Conservation (phyloP, 2,797 vertebrate species). For the Myotis findleyi region DNA sequence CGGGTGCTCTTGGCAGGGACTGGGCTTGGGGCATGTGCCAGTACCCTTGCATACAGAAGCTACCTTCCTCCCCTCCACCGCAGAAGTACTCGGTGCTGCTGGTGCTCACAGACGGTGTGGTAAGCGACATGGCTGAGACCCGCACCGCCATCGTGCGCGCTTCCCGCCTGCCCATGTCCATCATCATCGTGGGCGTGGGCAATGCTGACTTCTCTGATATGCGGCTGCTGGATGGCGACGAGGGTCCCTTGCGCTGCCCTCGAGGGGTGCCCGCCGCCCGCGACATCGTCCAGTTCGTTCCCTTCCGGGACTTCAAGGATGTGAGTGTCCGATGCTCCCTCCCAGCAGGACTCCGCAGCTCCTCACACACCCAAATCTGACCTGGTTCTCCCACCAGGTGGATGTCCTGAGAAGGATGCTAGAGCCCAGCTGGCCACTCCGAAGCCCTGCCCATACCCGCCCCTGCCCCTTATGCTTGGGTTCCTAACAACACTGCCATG, state of each 20-base stretch:
- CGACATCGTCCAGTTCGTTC: slow-evolving; percentile 91
- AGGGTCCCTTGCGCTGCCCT: slow-evolving; percentile 86
- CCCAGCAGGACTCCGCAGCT: background rate
- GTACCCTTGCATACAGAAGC: background rate
- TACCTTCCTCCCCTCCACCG: background rate
- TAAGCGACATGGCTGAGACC: slow-evolving; percentile 90
- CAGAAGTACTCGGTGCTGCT: slow-evolving; percentile 90
- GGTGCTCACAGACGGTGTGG: slow-evolving; percentile 89
- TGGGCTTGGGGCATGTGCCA: no score
- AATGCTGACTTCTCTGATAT: slow-evolving; percentile 90
- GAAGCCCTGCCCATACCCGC: background rate
- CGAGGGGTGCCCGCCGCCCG: slow-evolving; percentile 84
- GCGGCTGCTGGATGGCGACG: slow-evolving; percentile 89
- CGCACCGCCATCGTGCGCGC: slow-evolving; percentile 88
- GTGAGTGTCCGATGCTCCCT: slow-evolving; percentile 76
- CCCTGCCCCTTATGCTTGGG: background rate
- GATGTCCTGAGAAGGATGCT: accelerated
- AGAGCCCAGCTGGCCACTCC: background rate
- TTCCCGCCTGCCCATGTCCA: slow-evolving; percentile 89
- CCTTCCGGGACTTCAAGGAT: slow-evolving; percentile 90
- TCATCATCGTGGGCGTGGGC: slow-evolving; percentile 90
- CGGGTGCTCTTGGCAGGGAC: background rate
- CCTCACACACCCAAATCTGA: background rate
- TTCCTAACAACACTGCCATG: background rate
- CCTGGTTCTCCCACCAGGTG: background rate